phyloP scores from a whole-genome alignment of 1,140 invertebrate genomes.

The Pantala flavescens region DNA sequence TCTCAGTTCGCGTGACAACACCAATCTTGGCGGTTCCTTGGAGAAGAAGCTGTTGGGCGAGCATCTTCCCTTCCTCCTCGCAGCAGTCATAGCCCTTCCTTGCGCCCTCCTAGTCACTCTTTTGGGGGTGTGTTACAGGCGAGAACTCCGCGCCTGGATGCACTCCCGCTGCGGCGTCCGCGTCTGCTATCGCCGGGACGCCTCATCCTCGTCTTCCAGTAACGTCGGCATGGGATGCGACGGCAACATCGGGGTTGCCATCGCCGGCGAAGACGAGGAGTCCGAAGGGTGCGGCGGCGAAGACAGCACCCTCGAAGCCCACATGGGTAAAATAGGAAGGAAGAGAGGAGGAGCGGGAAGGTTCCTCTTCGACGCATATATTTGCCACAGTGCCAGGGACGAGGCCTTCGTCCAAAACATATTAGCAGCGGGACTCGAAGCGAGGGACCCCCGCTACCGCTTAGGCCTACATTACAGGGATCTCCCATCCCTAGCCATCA shows the following conservation, averaged over 20 bases:
- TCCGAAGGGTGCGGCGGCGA: background rate
- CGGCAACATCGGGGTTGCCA: background rate
- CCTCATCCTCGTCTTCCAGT: conserved; percentile 50
- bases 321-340: conserved; percentile 5
- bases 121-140: conserved; percentile 63
- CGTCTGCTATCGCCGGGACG: conserved; percentile 69
- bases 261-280: background rate
- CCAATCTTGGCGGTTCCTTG: background rate
- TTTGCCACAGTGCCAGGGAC: conserved; percentile 83
- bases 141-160: conserved; percentile 74
- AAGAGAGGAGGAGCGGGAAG: conserved; percentile 55
- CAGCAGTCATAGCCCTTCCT: conserved; percentile 41
- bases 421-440: conserved; percentile 68
- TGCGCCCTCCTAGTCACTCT: conserved; percentile 60
- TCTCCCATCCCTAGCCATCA: conserved; percentile 63
- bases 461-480: conserved; percentile 79
- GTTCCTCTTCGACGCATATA: conserved; percentile 79
- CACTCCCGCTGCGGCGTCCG: conserved; percentile 74
- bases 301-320: background rate
- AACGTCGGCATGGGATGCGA: background rate
- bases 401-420: conserved; percentile 79
- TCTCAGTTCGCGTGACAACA: background rate
- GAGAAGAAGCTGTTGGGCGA: conserved; percentile 32
- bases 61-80: conserved; percentile 62
- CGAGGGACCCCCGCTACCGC: conserved; percentile 50